Percentiles rank a stretch among this genome's conserved stretches.
Conservation (phyloP, 1,140 invertebrate species). For the Eufriesea mexicana region DNA sequence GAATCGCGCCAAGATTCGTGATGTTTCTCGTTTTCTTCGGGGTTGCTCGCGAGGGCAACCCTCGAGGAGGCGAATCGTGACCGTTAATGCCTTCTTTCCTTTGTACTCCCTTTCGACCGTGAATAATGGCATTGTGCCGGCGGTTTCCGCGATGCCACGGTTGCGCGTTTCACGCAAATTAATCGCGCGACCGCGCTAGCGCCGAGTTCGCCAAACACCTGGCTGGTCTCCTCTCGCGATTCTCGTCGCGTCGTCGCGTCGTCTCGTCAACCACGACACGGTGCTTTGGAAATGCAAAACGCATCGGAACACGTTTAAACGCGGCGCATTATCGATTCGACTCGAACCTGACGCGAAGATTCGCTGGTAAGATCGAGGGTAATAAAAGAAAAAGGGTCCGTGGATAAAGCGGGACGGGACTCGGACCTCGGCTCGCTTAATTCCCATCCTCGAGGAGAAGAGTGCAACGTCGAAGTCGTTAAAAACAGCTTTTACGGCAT, state of each 20-base stretch:
- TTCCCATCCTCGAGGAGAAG: slow-evolving; percentile 30
- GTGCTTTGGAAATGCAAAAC: neutral
- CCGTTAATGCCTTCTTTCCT: slow-evolving; percentile 58
- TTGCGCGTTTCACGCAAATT: slow-evolving; percentile 32
- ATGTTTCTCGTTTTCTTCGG: slow-evolving; percentile 50
- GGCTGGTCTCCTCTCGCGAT: neutral
- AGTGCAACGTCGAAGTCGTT: slow-evolving; percentile 38
- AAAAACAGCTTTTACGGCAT: slow-evolving; percentile 64
- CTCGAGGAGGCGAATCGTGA: slow-evolving; percentile 37
- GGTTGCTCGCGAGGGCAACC: neutral
- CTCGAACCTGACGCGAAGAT: neutral
- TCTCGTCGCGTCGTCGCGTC: neutral
- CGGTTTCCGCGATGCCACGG: slow-evolving; percentile 47
- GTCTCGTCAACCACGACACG: neutral
- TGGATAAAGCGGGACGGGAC: neutral
- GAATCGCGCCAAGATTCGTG: slow-evolving; percentile 42
- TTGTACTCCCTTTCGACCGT: slow-evolving; percentile 53
- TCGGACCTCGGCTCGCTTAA: neutral
- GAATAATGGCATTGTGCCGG: slow-evolving; percentile 61
- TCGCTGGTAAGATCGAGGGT: neutral
- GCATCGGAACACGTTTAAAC: too few relatives aligned
- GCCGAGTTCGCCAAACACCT: neutral
- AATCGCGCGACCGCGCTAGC: neutral
- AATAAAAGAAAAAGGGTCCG: neutral
- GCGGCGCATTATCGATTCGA: neutral